Conservation (phyloP, 1,140 invertebrate genomes). For the Saxidomus purpurata region DNA sequence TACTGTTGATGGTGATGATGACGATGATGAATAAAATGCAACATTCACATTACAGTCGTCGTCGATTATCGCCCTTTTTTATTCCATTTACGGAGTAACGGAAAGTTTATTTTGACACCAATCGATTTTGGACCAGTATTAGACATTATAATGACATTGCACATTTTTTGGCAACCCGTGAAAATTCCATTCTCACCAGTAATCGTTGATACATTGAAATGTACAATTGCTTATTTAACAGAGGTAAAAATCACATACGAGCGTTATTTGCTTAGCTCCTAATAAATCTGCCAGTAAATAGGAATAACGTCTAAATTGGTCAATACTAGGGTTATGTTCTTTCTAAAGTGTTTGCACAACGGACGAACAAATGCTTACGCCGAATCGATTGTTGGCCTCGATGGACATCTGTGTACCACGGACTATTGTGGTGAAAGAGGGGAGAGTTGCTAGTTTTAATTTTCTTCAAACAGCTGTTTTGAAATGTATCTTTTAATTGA, state of each 20-base stretch:
- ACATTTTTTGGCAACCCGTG: constrained; percentile 52
- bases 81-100: too few species aligned
- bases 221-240: constrained; percentile 52
- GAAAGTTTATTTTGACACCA: neutral
- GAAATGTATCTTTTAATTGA: constrained; percentile 60
- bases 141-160: constrained; percentile 57
- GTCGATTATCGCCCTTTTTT: too few species aligned
- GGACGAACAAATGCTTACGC: constrained; percentile 14
- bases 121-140: neutral
- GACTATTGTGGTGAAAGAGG: neutral
- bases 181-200: constrained; percentile 57
- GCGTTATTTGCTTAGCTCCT: constrained; percentile 29
- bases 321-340: constrained; percentile 12
- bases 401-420: constrained; percentile 3
- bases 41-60: too few species aligned
- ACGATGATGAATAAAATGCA: too few species aligned
- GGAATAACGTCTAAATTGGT: constrained; percentile 20
- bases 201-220: constrained; percentile 12
- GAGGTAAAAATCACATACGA: constrained; percentile 36
- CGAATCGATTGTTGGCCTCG: neutral
- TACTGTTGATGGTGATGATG: too few species aligned
- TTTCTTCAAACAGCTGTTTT: constrained; percentile 53
- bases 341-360: constrained; percentile 47
- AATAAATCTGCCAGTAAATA: constrained; percentile 63
- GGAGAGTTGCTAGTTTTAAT: constrained; percentile 24